Evolutionary conservation across 2,797 vertebrate species (phyloP).

Genomic region (Octomys mimax): DNA sequence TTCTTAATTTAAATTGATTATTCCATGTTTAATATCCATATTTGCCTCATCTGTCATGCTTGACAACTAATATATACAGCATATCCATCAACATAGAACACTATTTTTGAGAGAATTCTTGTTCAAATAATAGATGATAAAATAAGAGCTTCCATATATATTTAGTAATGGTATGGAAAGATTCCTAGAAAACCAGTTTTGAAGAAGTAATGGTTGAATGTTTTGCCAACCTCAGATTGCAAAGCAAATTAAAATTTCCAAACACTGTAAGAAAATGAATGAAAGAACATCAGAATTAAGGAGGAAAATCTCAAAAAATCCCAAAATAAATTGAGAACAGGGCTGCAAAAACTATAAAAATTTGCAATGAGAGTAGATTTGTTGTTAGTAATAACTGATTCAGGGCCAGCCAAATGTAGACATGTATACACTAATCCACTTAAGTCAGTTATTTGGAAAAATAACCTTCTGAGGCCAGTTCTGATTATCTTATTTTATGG

Average conservation of each 20-base stretch:
- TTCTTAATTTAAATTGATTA: neutral
- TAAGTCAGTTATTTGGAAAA: neutral
- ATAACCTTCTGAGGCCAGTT: neutral
- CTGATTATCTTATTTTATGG: neutral
- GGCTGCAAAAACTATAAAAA: neutral
- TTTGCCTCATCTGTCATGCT: neutral
- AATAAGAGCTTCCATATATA: neutral
- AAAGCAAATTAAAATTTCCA: slow-evolving; percentile 2
- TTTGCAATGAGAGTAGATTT: neutral
- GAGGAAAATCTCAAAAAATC: neutral
- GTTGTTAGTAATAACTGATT: neutral
- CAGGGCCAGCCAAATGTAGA: neutral
- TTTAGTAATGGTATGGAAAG: neutral
- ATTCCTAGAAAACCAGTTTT: too few relatives aligned
- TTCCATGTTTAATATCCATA: neutral
- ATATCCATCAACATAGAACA: neutral
- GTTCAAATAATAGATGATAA: neutral
- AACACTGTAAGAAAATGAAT: neutral
- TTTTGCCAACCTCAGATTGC: neutral
- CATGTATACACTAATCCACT: neutral
- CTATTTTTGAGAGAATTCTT: neutral
- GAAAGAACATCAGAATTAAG: neutral
- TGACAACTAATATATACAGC: neutral
- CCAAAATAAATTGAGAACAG: neutral
- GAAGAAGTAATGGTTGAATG: neutral